phyloP scores from a whole-genome alignment of 2,113 vertebrate genomes.

The Salvelinus fontinalis region DNA sequence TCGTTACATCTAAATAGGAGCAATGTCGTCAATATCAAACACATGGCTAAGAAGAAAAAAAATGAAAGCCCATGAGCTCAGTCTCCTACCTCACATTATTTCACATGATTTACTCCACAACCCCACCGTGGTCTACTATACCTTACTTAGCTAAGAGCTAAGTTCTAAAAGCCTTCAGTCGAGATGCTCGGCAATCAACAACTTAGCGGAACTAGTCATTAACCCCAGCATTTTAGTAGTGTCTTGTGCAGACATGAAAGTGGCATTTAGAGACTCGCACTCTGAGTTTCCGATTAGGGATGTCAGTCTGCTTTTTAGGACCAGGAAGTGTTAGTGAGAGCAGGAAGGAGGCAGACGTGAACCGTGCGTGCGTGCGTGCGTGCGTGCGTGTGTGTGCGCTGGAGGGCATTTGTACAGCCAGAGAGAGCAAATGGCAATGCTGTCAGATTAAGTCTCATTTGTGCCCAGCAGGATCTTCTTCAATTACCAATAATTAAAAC shows the following conservation, averaged over 20 bases:
- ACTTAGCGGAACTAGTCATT: too few relatives aligned
- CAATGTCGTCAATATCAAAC: constrained; percentile 3
- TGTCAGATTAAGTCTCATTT: constrained; percentile 49
- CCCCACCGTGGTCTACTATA: too few relatives aligned
- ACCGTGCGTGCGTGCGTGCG: too few relatives aligned
- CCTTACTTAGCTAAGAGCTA: too few relatives aligned
- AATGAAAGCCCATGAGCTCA: not conserved
- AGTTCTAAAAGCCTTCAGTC: too few relatives aligned
- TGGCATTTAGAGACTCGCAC: not conserved
- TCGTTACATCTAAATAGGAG: constrained; percentile 38
- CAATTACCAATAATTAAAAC: constrained; percentile 55
- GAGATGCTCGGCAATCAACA: too few relatives aligned
- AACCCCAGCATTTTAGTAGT: too few relatives aligned
- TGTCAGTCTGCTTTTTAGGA: not conserved
- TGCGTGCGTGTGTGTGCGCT: not conserved
- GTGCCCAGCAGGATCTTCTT: constrained; percentile 56
- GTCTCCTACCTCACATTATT: not conserved
- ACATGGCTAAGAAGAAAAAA: constrained; percentile 23
- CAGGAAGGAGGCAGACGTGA: constrained; percentile 32
- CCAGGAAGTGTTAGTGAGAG: constrained; percentile 18
- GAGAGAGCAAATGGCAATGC: not conserved
- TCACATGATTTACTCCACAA: too few relatives aligned
- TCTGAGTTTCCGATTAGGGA: constrained; percentile 17
- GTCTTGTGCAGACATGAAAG: not conserved
- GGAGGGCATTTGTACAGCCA: constrained; percentile 24